Evolutionary conservation across 2,113 vertebrate genomes (phyloP).

Genomic region (Delphinus delphis): DNA sequence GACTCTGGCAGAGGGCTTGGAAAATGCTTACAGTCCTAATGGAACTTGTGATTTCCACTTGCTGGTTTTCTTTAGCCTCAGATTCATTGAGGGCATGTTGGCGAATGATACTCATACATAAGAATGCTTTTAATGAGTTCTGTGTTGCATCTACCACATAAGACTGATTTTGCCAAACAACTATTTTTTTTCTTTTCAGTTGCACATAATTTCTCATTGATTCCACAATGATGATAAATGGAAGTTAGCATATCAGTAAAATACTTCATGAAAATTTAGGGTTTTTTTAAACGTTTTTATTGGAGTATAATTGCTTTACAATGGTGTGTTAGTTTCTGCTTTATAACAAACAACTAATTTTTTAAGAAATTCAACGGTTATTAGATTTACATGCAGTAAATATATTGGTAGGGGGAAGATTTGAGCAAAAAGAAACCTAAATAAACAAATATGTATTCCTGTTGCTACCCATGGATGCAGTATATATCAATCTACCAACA

Average conservation of each 20-base stretch:
- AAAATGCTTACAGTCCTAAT: constrained; percentile 34
- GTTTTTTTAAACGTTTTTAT: too few species aligned
- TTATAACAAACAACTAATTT: neutral
- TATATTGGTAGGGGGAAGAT: constrained; percentile 17
- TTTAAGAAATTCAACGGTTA: constrained; percentile 50
- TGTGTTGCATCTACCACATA: neutral
- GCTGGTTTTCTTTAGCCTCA: constrained; percentile 34
- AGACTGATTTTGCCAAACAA: constrained; percentile 27
- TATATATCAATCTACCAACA: neutral
- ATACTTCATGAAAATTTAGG: neutral
- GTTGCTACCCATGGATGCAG: neutral
- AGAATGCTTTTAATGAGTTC: constrained; percentile 52
- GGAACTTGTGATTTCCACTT: constrained; percentile 42
- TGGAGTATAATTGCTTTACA: too few species aligned
- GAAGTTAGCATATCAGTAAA: neutral
- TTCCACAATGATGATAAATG: neutral
- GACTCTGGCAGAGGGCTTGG: constrained; percentile 48
- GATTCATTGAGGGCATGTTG: neutral
- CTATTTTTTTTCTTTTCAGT: neutral
- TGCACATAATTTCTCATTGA: neutral
- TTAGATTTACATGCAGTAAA: constrained; percentile 18
- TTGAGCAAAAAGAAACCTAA: constrained; percentile 9
- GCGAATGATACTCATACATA: constrained; percentile 20
- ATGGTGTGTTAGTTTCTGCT: too few species aligned
- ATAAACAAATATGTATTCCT: neutral